Percentiles rank a stretch among this genome's conserved stretches.
These are phyloP conservation scores for Megaustenia siamemsis DNA, from an alignment of 2,888 invertebrate species.

Conservation along the genomic window DNA sequence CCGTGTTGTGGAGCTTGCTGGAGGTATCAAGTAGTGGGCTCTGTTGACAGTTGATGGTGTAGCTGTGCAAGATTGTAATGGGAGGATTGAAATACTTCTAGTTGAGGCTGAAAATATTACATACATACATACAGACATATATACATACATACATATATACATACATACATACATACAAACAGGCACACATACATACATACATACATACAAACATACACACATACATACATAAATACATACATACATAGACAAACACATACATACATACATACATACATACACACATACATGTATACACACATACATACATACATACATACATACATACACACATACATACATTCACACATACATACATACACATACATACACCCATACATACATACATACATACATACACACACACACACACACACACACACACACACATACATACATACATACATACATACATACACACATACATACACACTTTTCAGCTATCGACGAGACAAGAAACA, in stretches of 20 bases:
- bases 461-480: slow-evolving; percentile 22
- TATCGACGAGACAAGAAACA: too few relatives aligned
- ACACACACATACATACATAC: slow-evolving; percentile 22
- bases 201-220: slow-evolving; percentile 34
- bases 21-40: too few relatives aligned
- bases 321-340: slow-evolving; percentile 35
- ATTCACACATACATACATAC: slow-evolving; percentile 34
- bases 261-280: slow-evolving; percentile 13
- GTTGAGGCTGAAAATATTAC: slow-evolving; percentile 7
- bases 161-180: slow-evolving; percentile 47
- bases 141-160: slow-evolving; percentile 41
- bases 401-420: slow-evolving; percentile 31
- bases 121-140: slow-evolving; percentile 12
- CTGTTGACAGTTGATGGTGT: too few relatives aligned
- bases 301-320: slow-evolving; percentile 26
- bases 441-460: slow-evolving; percentile 32
- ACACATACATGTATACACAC: not conserved
- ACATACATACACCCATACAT: slow-evolving; percentile 32
- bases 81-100: too few relatives aligned
- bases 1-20: too few relatives aligned
- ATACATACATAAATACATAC: slow-evolving; percentile 14
- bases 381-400: slow-evolving; percentile 33
- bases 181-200: slow-evolving; percentile 35
- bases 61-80: too few relatives aligned
- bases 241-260: not conserved